Conservation (phyloP, 2,888 invertebrate genomes). For the Coenonympha glycerion region DNA sequence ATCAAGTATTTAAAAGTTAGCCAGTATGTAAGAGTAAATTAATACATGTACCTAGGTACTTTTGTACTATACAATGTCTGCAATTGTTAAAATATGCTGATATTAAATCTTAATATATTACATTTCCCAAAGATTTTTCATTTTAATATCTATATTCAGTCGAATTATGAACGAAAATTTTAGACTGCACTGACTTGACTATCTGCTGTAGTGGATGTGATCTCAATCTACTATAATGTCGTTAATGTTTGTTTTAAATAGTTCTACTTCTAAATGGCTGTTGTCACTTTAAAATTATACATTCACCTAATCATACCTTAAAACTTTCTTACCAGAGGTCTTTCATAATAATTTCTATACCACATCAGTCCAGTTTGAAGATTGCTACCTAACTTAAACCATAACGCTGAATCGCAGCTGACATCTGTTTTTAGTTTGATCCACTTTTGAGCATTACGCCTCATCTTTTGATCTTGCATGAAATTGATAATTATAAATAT, state of each 20-base stretch:
- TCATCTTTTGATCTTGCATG: constrained; percentile 17
- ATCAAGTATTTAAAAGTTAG: neutral
- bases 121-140: neutral
- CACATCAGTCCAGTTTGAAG: constrained; percentile 30
- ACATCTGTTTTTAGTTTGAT: constrained; percentile 38
- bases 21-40: neutral
- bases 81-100: neutral
- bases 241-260: too few species aligned
- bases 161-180: neutral
- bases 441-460: constrained; percentile 31
- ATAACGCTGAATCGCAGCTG: constrained; percentile 39
- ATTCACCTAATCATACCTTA: constrained; percentile 26
- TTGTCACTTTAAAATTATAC: neutral
- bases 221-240: too few species aligned
- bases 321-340: constrained; percentile 32
- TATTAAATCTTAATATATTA: neutral
- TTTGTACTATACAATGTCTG: neutral
- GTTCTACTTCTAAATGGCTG: too few species aligned
- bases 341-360: constrained; percentile 30
- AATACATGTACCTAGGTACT: too few species aligned
- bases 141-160: neutral
- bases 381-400: constrained; percentile 41
- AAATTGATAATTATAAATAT: neutral
- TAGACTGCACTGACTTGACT: too few species aligned
- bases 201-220: too few species aligned